These are phyloP conservation scores for Tetramorium simillimum DNA, from an alignment of 1,140 invertebrate species.

Conservation along the genomic window DNA sequence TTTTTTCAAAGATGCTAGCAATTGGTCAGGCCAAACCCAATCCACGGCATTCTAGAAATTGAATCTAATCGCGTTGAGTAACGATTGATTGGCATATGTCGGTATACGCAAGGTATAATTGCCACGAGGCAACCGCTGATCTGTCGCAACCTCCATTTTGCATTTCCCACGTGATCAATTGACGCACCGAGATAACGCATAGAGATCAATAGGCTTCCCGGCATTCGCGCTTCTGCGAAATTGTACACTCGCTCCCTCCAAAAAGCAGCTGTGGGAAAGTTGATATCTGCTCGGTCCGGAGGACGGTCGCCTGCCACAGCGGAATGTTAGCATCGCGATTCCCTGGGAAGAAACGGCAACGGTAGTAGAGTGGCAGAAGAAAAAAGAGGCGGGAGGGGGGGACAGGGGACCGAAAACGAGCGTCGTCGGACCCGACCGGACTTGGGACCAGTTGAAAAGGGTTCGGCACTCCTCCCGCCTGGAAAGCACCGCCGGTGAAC, in stretches of 20 bases:
- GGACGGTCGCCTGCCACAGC: constrained; percentile 60
- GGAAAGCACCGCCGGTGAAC: constrained; percentile 64
- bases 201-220: constrained; percentile 8
- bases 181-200: background rate
- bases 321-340: constrained; percentile 76
- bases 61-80: constrained; percentile 23
- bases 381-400: constrained; percentile 32
- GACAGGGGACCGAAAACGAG: constrained; percentile 62
- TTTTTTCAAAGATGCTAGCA: background rate
- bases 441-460: constrained; percentile 72
- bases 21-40: background rate
- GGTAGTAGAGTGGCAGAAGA: constrained; percentile 48
- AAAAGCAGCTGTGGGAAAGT: constrained; percentile 80
- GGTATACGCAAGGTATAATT: background rate
- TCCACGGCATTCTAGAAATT: constrained; percentile 1
- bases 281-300: constrained; percentile 58
- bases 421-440: constrained; percentile 65
- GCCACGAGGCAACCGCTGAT: background rate
- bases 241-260: constrained; percentile 68
- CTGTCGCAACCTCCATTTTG: background rate
- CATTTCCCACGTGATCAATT: constrained; percentile 20
- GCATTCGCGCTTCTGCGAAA: constrained; percentile 29
- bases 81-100: background rate
- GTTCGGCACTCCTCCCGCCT: constrained; percentile 69
- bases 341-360: constrained; percentile 69